phyloP scores from a whole-genome alignment of 2,888 invertebrate genomes.

The Acleris holmiana region DNA sequence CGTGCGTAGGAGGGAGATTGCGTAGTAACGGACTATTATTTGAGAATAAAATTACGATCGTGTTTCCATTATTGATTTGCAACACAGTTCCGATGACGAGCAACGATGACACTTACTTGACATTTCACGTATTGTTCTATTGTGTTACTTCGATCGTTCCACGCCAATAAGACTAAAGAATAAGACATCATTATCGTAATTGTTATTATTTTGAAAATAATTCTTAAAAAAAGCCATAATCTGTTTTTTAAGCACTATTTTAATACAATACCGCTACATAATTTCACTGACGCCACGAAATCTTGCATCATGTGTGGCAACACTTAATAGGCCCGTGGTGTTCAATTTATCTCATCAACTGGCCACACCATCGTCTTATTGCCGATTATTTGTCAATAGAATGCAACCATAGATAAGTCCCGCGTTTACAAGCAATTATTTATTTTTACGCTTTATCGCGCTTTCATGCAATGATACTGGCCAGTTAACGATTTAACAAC shows the following conservation, averaged over 20 bases:
- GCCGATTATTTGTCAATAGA: conserved; percentile 36
- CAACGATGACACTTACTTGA: conserved; percentile 15
- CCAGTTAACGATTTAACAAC: conserved; percentile 74
- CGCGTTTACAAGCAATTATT: conserved; percentile 54
- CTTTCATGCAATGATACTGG: conserved; percentile 61
- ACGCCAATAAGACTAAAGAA: too few relatives aligned
- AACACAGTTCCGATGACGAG: conserved; percentile 26
- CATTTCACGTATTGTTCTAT: conserved; percentile 33
- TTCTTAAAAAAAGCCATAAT: too few relatives aligned
- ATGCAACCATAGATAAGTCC: conserved; percentile 40
- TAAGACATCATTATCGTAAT: conserved; percentile 8
- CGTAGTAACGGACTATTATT: conserved; percentile 31
- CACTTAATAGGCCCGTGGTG: conserved; percentile 27
- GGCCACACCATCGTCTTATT: conserved; percentile 25
- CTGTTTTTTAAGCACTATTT: not conserved
- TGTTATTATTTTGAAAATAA: not conserved
- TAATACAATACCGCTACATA: conserved; percentile 13
- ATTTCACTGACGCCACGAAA: not conserved
- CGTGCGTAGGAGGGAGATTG: conserved; percentile 31
- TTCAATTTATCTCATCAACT: conserved; percentile 32
- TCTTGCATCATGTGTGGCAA: conserved; percentile 31
- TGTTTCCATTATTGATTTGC: conserved; percentile 34
- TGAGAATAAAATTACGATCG: conserved; percentile 28
- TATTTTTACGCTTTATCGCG: conserved; percentile 74
- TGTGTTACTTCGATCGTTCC: conserved; percentile 26